These are phyloP conservation scores for Phoxinus phoxinus DNA, from an alignment of 2,113 vertebrate genomes.

Conservation along the genomic window DNA sequence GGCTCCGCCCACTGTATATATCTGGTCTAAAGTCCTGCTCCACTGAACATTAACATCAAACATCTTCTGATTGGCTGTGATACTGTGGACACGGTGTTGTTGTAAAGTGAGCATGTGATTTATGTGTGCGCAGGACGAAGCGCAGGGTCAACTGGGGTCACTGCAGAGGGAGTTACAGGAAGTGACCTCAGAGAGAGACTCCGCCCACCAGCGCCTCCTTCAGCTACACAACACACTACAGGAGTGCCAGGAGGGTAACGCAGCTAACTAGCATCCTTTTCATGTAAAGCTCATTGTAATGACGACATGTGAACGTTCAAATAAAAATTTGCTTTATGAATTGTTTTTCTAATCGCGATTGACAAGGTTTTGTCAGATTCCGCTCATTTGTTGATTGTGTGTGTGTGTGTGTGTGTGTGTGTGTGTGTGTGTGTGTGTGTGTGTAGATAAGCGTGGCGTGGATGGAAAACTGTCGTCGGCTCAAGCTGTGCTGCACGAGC, in stretches of 20 bases:
- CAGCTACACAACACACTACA: constrained; percentile 83
- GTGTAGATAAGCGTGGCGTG: constrained; percentile 73
- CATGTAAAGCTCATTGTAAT: background rate
- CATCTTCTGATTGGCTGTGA: background rate
- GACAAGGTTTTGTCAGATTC: too few species aligned
- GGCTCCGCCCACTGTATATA: background rate
- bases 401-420: constrained; percentile 27
- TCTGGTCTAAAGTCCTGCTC: background rate
- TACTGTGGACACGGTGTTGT: background rate
- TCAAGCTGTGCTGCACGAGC: constrained; percentile 80
- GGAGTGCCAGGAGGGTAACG: constrained; percentile 83
- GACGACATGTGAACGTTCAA: background rate
- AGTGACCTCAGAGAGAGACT: constrained; percentile 78
- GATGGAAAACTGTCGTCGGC: constrained; percentile 78
- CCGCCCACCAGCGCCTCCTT: constrained; percentile 66
- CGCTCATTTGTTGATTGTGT: background rate
- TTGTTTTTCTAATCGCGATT: too few species aligned
- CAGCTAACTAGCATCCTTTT: background rate
- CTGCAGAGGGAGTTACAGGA: constrained; percentile 81
- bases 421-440: constrained; percentile 8
- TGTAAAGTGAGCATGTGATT: background rate
- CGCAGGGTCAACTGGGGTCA: constrained; percentile 73
- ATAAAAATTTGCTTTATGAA: background rate
- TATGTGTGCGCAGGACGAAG: constrained; percentile 80
- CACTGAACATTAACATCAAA: background rate